A percentile compares a stretch with the other conserved stretches of the same genome.
phyloP scores from a whole-genome alignment of 2,888 invertebrate genomes.

The Nephrocerus scutellatus region DNA sequence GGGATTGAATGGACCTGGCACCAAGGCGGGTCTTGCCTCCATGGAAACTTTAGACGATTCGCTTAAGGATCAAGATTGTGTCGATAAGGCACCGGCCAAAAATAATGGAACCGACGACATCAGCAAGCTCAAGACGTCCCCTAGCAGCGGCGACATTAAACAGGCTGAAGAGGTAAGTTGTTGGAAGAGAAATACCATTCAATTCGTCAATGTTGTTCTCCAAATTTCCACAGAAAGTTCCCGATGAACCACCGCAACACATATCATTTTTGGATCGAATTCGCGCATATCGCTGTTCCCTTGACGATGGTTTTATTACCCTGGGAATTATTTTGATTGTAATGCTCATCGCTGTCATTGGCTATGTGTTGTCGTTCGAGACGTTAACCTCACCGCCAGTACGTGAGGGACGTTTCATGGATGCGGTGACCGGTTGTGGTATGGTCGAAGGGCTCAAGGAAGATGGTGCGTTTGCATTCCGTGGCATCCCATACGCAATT shows the following conservation, averaged over 20 bases:
- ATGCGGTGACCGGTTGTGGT: conserved; percentile 71
- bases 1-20: conserved; percentile 51
- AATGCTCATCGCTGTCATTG: conserved; percentile 56
- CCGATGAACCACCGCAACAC: conserved; percentile 35
- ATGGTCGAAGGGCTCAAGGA: conserved; percentile 70
- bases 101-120: conserved; percentile 59
- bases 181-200: neutral
- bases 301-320: conserved; percentile 54
- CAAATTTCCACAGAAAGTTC: conserved; percentile 28
- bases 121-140: conserved; percentile 57
- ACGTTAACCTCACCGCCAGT: conserved; percentile 55
- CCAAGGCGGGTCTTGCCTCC: conserved; percentile 69
- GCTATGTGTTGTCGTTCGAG: conserved; percentile 57
- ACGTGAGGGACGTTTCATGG: conserved; percentile 64
- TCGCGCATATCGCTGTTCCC: conserved; percentile 60
- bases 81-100: conserved; percentile 46
- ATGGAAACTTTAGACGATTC: conserved; percentile 76
- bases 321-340: conserved; percentile 56
- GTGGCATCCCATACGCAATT: conserved; percentile 73
- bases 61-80: conserved; percentile 56
- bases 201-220: conserved; percentile 1
- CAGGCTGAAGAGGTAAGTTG: conserved; percentile 35
- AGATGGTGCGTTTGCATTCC: conserved; percentile 72
- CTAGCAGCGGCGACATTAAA: conserved; percentile 36
- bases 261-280: conserved; percentile 55